phyloP scores from a whole-genome alignment of 1,140 invertebrate genomes.

The Trissolcus basalis region DNA sequence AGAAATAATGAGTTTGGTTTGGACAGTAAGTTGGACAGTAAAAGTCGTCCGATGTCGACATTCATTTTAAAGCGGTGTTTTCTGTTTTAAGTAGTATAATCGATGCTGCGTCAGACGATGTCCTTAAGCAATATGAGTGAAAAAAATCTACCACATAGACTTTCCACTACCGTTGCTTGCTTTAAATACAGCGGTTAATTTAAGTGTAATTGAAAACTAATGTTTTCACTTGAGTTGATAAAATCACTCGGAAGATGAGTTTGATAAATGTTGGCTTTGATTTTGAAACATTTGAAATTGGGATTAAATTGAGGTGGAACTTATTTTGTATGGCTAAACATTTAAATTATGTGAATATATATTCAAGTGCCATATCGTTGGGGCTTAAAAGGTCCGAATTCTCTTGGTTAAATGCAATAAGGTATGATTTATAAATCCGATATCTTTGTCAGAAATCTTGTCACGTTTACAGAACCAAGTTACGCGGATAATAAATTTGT shows the following conservation, averaged over 20 bases:
- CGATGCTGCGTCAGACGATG: constrained; percentile 16
- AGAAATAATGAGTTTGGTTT: no score
- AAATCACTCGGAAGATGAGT: no score
- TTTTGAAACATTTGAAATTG: no score
- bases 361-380: constrained; percentile 25
- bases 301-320: no score
- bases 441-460: constrained; percentile 52
- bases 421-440: constrained; percentile 56
- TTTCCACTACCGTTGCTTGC: not conserved
- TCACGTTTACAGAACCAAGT: constrained; percentile 45
- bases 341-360: constrained; percentile 4
- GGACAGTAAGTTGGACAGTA: no score
- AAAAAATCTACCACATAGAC: not conserved
- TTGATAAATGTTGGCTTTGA: no score
- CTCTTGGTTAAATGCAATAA: constrained; percentile 50
- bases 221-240: no score
- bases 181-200: not conserved
- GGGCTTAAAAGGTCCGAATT: constrained; percentile 43
- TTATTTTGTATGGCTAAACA: no score
- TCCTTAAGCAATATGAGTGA: not conserved
- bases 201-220: not conserved
- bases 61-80: constrained; percentile 1
- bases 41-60: constrained; percentile 1
- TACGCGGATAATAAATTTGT: constrained; percentile 35
- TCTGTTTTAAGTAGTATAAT: constrained; percentile 21